These are phyloP conservation scores for Ctenosaura bakeri DNA, from an alignment of 2,797 vertebrate genomes.

Conservation along the genomic window DNA sequence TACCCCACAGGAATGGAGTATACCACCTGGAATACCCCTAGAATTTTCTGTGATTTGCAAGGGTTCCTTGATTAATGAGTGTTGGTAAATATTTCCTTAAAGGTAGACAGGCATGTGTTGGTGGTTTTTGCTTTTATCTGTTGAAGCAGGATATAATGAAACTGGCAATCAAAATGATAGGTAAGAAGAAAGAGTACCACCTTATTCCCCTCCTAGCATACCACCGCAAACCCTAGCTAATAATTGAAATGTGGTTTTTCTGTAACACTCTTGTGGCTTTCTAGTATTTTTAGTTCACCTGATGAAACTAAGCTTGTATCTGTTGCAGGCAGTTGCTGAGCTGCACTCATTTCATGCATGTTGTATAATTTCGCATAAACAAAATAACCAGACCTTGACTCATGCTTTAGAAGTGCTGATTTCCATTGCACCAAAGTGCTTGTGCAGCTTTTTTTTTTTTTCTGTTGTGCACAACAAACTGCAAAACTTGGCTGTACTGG, in stretches of 20 bases:
- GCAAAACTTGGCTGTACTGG: constrained; percentile 13
- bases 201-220: background rate
- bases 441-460: constrained; percentile 62
- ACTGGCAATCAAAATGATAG: background rate
- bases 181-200: background rate
- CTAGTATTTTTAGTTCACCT: constrained; percentile 19
- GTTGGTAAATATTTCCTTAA: too few relatives aligned
- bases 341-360: constrained; percentile 58
- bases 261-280: background rate
- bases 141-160: background rate
- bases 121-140: too few relatives aligned
- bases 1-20: background rate
- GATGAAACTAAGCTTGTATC: constrained; percentile 53
- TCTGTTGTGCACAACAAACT: constrained; percentile 53
- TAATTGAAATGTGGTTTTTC: constrained; percentile 5
- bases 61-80: background rate
- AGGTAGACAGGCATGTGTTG: too few relatives aligned
- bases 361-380: constrained; percentile 66
- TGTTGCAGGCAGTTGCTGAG: constrained; percentile 64
- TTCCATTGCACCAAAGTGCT: constrained; percentile 60
- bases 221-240: background rate
- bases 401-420: constrained; percentile 65
- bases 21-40: background rate
- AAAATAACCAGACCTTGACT: constrained; percentile 73
- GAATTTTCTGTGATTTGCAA: background rate